phyloP scores from a whole-genome alignment of 1,140 invertebrate species.

The Tetramorium alpestre region DNA sequence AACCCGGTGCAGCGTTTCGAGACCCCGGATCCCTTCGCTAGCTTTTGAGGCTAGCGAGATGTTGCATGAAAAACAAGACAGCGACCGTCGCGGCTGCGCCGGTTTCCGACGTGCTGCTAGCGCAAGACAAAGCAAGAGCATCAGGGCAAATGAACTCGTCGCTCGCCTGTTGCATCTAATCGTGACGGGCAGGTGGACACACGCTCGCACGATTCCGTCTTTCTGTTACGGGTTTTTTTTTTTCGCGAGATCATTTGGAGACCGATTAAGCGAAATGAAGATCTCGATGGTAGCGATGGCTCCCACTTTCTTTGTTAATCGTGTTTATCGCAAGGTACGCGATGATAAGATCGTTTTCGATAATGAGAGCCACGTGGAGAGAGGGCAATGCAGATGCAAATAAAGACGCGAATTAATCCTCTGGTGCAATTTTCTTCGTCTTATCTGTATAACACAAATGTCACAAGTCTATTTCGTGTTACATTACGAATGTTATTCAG shows the following conservation, averaged over 20 bases:
- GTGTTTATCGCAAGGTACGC: background rate
- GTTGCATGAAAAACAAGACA: constrained; percentile 42
- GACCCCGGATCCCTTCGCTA: background rate
- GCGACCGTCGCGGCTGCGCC: background rate
- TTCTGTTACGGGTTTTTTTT: background rate
- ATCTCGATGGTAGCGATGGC: background rate
- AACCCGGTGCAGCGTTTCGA: background rate
- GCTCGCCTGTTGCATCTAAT: constrained; percentile 47
- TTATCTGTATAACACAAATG: constrained; percentile 18
- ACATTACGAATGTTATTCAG: background rate
- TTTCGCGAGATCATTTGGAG: background rate
- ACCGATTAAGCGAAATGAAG: constrained; percentile 19
- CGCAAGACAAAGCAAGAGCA: constrained; percentile 27
- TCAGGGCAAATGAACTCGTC: constrained; percentile 26
- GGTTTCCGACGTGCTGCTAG: background rate
- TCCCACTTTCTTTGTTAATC: constrained; percentile 19
- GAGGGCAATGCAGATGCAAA: constrained; percentile 36
- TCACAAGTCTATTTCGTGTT: background rate
- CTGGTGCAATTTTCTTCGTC: constrained; percentile 17
- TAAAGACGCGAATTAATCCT: background rate
- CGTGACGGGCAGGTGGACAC: constrained; percentile 35
- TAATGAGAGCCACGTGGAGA: constrained; percentile 1
- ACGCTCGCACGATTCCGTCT: background rate
- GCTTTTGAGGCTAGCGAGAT: constrained; percentile 8
- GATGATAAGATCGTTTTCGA: constrained; percentile 40